Base-by-base conservation (phyloP, 2,888 invertebrate species). In the Sisyra nigra region DNA sequence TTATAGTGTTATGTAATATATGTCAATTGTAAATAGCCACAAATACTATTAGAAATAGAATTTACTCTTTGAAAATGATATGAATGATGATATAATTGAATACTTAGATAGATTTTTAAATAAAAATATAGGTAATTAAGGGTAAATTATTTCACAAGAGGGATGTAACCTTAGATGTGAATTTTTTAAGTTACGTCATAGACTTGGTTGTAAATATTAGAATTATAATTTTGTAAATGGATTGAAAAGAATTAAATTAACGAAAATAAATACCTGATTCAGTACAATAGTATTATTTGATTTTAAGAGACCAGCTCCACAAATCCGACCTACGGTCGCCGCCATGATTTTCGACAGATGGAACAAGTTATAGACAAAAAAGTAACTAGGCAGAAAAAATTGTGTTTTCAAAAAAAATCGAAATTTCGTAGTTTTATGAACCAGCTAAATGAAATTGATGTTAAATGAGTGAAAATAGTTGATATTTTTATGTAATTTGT, bases 281-380 rank as follows among this genome's bases (percentile, higher is more conserved):
- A 41, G 14, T 33, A 74, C 66, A 59, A 75, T 54, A 55, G 68
- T 68, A 65, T 75, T 74, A 67, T 71, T 73, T 55, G 76, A 71
- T 75, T 80, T 85, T 60, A 87, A 74, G 66, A 87, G 75, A 65
- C 80, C 76, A 63, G 81, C 77, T 69, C 82, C 80, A 70, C 78
- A 84, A 75, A 86, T 77, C 70, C 85, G 78, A 70, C 84, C 80
- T 66, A 86, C 77, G 65, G 79, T 76, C 67, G 83, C 83, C 75
- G 86, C 85, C 87, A 87, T 87, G 73, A 76, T 84, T 74, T 71
- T 37, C 37, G 58, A 56, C 53, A 58, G 53, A 53, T 52, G 53
- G 54, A 53, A 52, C 50, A 52, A 48, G 48, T 48, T 46, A 42
- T 11, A 37, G 11, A 11, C 19, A 38, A 38, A 40, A 40, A 40